phyloP scores from a whole-genome alignment of 2,888 invertebrate species.

The Acronicta psi region DNA sequence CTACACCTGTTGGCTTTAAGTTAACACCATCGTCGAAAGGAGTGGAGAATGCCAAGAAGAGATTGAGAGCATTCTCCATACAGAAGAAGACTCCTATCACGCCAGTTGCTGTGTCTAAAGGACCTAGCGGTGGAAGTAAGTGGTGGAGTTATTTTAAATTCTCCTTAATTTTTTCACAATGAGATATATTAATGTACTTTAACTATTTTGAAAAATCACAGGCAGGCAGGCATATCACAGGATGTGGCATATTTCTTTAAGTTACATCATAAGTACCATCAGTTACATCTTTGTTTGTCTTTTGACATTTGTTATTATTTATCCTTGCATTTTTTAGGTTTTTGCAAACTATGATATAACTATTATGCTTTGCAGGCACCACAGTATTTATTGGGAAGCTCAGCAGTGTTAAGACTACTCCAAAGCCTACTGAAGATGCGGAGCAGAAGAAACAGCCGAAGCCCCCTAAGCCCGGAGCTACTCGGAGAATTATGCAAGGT shows the following conservation, averaged over 20 bases:
- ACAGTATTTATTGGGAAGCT: slow-evolving; percentile 84
- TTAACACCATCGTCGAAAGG: slow-evolving; percentile 68
- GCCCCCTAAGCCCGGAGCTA: slow-evolving; percentile 80
- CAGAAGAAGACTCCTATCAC: slow-evolving; percentile 80
- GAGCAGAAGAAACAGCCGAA: slow-evolving; percentile 74
- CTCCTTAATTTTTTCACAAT: too few species aligned
- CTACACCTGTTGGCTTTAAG: slow-evolving; percentile 50
- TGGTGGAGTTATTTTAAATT: too few species aligned
- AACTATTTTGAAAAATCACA: too few species aligned
- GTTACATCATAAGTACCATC: too few species aligned
- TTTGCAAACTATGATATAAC: neutral
- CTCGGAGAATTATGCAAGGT: slow-evolving; percentile 57
- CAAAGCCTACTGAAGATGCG: slow-evolving; percentile 70
- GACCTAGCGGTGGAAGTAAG: slow-evolving; percentile 70
- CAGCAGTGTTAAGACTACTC: slow-evolving; percentile 70
- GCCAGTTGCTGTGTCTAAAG: slow-evolving; percentile 68
- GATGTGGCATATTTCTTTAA: too few species aligned
- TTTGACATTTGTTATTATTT: neutral
- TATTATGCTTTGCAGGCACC: slow-evolving; percentile 59
- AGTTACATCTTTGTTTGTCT: too few species aligned
- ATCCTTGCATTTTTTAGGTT: neutral
- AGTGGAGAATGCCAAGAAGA: slow-evolving; percentile 83
- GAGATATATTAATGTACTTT: too few species aligned
- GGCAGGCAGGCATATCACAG: too few species aligned
- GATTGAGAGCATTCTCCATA: slow-evolving; percentile 84